These are phyloP conservation scores for Euglossa dilemma DNA, from an alignment of 1,140 invertebrate species.

Conservation along the genomic window DNA sequence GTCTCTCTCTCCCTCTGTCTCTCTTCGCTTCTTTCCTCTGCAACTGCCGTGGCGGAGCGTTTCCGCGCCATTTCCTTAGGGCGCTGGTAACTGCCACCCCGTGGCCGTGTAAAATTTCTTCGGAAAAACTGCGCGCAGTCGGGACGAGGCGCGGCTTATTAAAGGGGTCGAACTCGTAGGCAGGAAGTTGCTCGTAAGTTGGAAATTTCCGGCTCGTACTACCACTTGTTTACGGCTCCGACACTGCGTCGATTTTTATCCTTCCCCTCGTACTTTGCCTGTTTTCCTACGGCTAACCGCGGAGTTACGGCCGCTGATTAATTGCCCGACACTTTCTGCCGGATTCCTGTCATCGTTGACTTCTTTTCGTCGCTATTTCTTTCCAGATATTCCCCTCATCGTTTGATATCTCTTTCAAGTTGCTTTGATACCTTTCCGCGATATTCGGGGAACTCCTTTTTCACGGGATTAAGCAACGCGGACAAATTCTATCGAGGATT, in stretches of 20 bases:
- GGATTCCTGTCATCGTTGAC: slow-evolving; percentile 33
- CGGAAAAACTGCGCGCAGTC: slow-evolving; percentile 53
- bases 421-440: no score
- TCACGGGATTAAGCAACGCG: no score
- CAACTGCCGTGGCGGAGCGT: slow-evolving; percentile 22
- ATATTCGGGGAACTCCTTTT: no score
- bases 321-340: slow-evolving; percentile 33
- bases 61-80: slow-evolving; percentile 61
- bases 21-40: slow-evolving; percentile 36
- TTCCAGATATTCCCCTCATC: background rate
- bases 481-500: no score
- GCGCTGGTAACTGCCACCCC: slow-evolving; percentile 19
- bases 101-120: slow-evolving; percentile 62
- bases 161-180: slow-evolving; percentile 56
- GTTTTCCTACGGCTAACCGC: background rate
- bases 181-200: slow-evolving; percentile 52
- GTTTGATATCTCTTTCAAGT: no score
- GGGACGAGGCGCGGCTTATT: slow-evolving; percentile 48
- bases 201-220: slow-evolving; percentile 45
- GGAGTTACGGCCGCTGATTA: slow-evolving; percentile 30
- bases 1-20: no score
- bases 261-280: background rate
- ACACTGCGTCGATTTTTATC: slow-evolving; percentile 5
- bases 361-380: slow-evolving; percentile 10
- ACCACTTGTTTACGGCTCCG: slow-evolving; percentile 23